Percentiles rank a stretch among this genome's conserved stretches.
Evolutionary conservation across 2,888 invertebrate species (phyloP).

Genomic region (Caenorhabditis sp.): DNA sequence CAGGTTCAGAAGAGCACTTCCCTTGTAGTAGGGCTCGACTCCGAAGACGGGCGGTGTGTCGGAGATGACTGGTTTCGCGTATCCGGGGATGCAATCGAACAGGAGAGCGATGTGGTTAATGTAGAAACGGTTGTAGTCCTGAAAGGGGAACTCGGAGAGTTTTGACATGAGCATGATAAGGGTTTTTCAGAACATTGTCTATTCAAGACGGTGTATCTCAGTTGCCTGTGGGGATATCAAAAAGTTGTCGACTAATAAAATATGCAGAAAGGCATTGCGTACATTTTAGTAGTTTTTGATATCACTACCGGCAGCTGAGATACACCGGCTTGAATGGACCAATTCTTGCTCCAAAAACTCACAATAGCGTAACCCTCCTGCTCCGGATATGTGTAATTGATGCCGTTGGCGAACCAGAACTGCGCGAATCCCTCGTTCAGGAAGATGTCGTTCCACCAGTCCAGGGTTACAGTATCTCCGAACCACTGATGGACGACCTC

Average conservation of each 20-base stretch:
- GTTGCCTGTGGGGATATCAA: too few relatives aligned
- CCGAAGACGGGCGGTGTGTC: conserved; percentile 52
- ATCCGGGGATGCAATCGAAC: conserved; percentile 35
- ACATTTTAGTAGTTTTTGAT: too few relatives aligned
- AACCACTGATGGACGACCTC: conserved; percentile 71
- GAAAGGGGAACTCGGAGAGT: too few relatives aligned
- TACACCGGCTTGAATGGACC: too few relatives aligned
- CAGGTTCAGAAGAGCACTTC: conserved; percentile 55
- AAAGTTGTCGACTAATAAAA: too few relatives aligned
- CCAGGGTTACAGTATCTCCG: conserved; percentile 67
- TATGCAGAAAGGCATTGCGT: too few relatives aligned
- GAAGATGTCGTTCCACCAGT: conserved; percentile 70
- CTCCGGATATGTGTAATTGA: conserved; percentile 55
- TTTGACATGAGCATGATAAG: too few relatives aligned
- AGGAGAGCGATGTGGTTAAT: conserved; percentile 50
- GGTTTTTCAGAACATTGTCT: too few relatives aligned
- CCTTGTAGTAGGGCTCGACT: conserved; percentile 52
- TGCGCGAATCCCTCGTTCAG: conserved; percentile 72
- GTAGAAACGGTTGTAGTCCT: conserved; percentile 51
- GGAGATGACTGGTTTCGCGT: conserved; percentile 50
- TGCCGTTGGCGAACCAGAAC: conserved; percentile 61
- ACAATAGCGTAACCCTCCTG: conserved; percentile 56
- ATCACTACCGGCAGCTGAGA: not conserved
- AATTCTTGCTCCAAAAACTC: not conserved
- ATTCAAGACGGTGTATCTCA: too few relatives aligned